Conservation (phyloP, 2,888 invertebrate species). For the Hofmannophila pseudospretella region DNA sequence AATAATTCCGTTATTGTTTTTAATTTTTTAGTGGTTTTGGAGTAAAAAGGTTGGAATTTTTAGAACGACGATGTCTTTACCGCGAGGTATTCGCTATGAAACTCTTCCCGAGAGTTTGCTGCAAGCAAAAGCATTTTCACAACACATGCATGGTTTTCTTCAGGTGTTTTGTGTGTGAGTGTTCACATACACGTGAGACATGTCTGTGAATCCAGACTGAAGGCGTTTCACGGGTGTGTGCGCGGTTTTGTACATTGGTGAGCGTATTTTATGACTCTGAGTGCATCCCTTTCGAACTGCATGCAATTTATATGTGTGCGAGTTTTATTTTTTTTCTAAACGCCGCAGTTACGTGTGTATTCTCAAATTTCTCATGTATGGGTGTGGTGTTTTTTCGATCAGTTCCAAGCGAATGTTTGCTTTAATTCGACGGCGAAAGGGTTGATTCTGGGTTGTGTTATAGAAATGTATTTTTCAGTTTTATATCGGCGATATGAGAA, state of each 20-base stretch:
- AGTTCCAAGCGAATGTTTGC: slow-evolving; percentile 26
- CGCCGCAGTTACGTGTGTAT: slow-evolving; percentile 56
- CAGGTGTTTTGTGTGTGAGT: slow-evolving; percentile 46
- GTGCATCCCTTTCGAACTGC: slow-evolving; percentile 78
- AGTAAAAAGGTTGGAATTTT: slow-evolving; percentile 34
- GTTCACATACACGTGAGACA: slow-evolving; percentile 33
- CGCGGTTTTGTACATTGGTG: slow-evolving; percentile 34
- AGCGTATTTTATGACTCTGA: slow-evolving; percentile 75
- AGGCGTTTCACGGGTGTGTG: slow-evolving; percentile 32
- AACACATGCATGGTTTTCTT: slow-evolving; percentile 75
- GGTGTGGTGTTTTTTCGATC: slow-evolving; percentile 59
- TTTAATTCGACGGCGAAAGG: slow-evolving; percentile 21
- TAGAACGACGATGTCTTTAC: slow-evolving; percentile 71
- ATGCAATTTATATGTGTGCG: slow-evolving; percentile 75
- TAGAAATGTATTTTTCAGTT: slow-evolving; percentile 75
- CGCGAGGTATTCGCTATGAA: slow-evolving; percentile 78
- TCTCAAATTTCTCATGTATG: slow-evolving; percentile 50
- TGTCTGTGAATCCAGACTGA: slow-evolving; percentile 49
- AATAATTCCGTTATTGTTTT: slow-evolving; percentile 28
- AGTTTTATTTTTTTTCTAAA: slow-evolving; percentile 71
- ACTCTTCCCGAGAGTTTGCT: slow-evolving; percentile 77
- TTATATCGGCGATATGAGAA: slow-evolving; percentile 78
- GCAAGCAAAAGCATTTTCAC: slow-evolving; percentile 77
- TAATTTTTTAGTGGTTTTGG: slow-evolving; percentile 30
- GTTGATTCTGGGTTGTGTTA: slow-evolving; percentile 32